Percentiles rank a stretch among this genome's conserved stretches.
These are phyloP conservation scores for Schizopygopsis pylzovi DNA, from an alignment of 2,797 vertebrate species.

Conservation along the genomic window DNA sequence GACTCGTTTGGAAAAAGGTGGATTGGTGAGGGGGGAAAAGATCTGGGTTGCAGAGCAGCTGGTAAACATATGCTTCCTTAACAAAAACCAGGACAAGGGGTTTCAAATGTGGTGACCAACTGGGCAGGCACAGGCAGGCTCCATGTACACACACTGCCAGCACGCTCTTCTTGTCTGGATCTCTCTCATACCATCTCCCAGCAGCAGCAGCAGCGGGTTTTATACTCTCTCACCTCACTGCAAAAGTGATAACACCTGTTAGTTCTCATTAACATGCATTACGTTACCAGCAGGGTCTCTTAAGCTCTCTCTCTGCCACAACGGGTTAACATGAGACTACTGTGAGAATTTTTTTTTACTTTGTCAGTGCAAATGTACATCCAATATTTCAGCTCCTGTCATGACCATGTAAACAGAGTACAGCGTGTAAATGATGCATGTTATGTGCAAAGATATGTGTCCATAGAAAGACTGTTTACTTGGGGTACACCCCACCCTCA, in stretches of 20 bases:
- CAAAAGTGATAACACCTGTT: neutral
- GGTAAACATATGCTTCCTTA: neutral
- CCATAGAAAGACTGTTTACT: neutral
- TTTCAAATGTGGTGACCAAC: neutral
- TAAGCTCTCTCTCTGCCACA: too few relatives aligned
- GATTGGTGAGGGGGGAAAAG: neutral
- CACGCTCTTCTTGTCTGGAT: too few relatives aligned
- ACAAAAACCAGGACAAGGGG: neutral
- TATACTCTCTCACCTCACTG: neutral
- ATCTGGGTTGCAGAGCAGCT: neutral
- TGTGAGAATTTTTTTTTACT: neutral
- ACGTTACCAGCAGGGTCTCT: neutral
- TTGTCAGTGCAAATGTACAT: neutral
- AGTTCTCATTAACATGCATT: neutral
- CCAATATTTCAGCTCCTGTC: neutral
- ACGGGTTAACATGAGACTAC: neutral
- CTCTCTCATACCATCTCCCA: too few relatives aligned
- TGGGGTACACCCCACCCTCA: neutral
- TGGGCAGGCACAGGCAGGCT: too few relatives aligned
- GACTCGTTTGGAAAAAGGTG: neutral
- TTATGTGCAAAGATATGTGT: neutral
- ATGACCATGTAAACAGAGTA: neutral
- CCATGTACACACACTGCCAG: neutral
- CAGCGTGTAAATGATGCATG: constrained; percentile 3
- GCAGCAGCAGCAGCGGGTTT: too few relatives aligned